Evolutionary conservation across 1,140 invertebrate genomes (phyloP).

Genomic region (Cydia fagiglandana): DNA sequence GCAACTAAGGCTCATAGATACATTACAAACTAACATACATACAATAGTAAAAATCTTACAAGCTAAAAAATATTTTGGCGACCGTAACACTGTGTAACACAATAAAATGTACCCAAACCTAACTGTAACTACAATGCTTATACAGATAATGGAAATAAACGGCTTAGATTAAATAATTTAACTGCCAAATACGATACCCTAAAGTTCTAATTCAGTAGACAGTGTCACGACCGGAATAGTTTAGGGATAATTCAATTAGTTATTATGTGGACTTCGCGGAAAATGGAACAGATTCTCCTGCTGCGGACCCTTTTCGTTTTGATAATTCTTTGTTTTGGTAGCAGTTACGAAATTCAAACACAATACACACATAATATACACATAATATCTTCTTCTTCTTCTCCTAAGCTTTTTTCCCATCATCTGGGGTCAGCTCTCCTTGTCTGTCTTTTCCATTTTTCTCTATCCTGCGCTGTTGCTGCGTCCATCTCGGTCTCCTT

Average conservation of each 20-base stretch:
- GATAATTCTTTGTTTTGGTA: not conserved
- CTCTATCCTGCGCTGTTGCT: too few species aligned
- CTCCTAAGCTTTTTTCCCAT: too few species aligned
- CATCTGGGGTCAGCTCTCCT: too few species aligned
- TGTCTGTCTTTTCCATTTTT: too few species aligned
- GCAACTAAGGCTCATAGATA: too few species aligned
- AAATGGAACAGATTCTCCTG: constrained; percentile 14
- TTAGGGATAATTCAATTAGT: constrained; percentile 28
- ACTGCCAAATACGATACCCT: constrained; percentile 10
- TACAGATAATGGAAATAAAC: constrained; percentile 11
- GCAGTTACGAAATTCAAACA: not conserved
- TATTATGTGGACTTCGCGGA: constrained; percentile 20
- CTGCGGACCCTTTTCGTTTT: constrained; percentile 7
- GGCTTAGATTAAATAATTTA: constrained; percentile 23
- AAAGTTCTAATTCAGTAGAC: constrained; percentile 31
- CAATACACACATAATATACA: too few species aligned
- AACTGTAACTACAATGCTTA: not conserved
- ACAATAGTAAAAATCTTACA: too few species aligned
- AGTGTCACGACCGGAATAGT: constrained; percentile 28
- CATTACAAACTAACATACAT: too few species aligned
- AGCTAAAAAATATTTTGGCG: too few species aligned
- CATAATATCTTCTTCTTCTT: too few species aligned
- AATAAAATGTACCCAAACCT: not conserved
- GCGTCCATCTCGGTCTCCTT: too few species aligned
- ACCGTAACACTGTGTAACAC: not conserved